Base-by-base conservation (phyloP, 2,113 vertebrate species). In the Hippocampus abdominalis region DNA sequence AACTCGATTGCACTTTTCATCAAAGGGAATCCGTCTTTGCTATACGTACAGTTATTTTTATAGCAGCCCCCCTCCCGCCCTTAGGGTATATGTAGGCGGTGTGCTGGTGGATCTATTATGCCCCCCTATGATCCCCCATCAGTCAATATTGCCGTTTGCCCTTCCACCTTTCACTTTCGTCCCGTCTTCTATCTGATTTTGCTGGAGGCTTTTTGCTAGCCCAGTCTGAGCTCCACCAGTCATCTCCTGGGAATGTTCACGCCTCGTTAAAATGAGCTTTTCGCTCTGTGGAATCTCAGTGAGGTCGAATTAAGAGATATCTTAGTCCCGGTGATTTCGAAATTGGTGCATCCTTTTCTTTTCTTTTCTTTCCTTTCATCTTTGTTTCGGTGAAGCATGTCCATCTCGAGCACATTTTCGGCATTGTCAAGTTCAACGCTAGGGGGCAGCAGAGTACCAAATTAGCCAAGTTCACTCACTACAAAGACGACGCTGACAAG, bases 381-480 rank as follows among this genome's bases (percentile, higher is more conserved):
- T 12, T 42, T 23, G 13, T 1, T 56, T 12, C 2, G 12, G 2
- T 27, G 3, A 9, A n/a, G 15, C 8, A 27, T 15, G 1, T 39
- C 21, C 44, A 44, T 16, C 11, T 21, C 8, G n/a, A 42, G 42
- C 39, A n/a, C 21, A 32, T 46, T 64, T 25, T 18, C 66, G 15
- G 39, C 16, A 53, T 3, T 57, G 32, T 48, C 4, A 7, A 12
- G 51, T 56, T 15, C n/a, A 72, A 6, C 91, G 88, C 85, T 74
- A 87, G 91, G 85, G 84, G 87, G 90, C 85, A 81, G 77, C 75
- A 90, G 54, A 88, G 62, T 25, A 27, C 63, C 46, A 25, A 60
- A 11, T 8, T 11, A 18, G 57, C 16, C 7, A 60, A 60, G 25
- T 29, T 27, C 61, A 12, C 18, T 42, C 36, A 63, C 8, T 6